Percentiles rank a stretch among this genome's conserved stretches.
phyloP scores from a whole-genome alignment of 2,888 invertebrate species.

The Cephus rjabovi region DNA sequence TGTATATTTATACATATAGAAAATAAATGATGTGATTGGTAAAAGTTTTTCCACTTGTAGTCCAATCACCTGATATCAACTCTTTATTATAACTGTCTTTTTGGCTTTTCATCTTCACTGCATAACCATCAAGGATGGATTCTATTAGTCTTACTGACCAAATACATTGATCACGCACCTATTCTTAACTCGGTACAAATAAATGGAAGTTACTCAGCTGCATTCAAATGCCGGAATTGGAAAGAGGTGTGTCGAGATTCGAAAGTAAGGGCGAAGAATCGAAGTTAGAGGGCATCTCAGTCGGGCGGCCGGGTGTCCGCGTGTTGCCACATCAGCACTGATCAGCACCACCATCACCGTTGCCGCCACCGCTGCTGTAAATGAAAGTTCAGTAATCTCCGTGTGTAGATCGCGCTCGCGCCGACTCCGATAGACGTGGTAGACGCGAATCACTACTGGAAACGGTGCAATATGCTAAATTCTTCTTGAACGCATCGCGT shows the following conservation, averaged over 20 bases:
- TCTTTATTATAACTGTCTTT: not conserved
- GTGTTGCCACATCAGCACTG: slow-evolving; percentile 62
- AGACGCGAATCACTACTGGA: slow-evolving; percentile 33
- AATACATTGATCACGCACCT: not conserved
- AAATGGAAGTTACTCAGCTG: not conserved
- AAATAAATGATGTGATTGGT: slow-evolving; percentile 38
- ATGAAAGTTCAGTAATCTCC: slow-evolving; percentile 48
- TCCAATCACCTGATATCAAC: not conserved
- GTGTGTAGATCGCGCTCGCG: slow-evolving; percentile 57
- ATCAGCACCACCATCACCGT: slow-evolving; percentile 51
- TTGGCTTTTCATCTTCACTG: not conserved
- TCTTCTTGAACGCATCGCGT: slow-evolving; percentile 37
- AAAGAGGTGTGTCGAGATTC: not conserved
- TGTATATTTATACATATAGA: slow-evolving; percentile 54
- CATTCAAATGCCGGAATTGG: not conserved
- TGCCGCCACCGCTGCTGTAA: slow-evolving; percentile 49
- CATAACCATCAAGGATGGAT: not conserved
- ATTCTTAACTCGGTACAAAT: not conserved
- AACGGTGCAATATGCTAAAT: slow-evolving; percentile 49
- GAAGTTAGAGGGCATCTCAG: slow-evolving; percentile 36
- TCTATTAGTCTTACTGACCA: not conserved
- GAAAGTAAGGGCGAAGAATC: not conserved
- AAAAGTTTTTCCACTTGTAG: not conserved
- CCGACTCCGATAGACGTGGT: slow-evolving; percentile 52
- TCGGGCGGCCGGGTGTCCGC: slow-evolving; percentile 51